Base-by-base conservation (phyloP, 2,888 invertebrate genomes). In the Drosophila setosimentum region DNA sequence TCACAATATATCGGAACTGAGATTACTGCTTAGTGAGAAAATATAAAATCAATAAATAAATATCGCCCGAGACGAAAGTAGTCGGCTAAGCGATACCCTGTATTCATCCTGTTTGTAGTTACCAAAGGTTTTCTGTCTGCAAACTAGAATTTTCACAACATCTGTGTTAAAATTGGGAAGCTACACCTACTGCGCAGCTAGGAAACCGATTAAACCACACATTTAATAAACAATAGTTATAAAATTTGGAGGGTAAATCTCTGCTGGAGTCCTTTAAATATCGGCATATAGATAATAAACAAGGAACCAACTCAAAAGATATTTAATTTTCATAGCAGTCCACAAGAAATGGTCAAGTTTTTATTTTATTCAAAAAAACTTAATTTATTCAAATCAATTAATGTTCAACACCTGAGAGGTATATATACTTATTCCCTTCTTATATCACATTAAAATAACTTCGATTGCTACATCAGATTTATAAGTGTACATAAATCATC, bases 21-120 rank as follows among this genome's bases (percentile, higher is more conserved):
- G 48, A 54, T 49, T 57, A 48, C 40, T 37, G 33, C 50, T 57
- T 51, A 35, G 24, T 49, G 50, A 40, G 24, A 21, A 42, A 63
- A 53, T 21, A 6, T 13, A 30, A 42, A 59, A 35, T 2, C 61
- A 57, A 53, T 2, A 65, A 57, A 53, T 32, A 30, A 51, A 21
- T 11, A 29, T 13, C 29, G 3, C 1, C 11, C 1, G 3, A n/a
- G 3, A 21, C 30, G 13, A 51, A 27, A 51, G 13, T 37, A 11
- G 6, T 7, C 54, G 13, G 2, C 35, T 13, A 13, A 27, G n/a
- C 13, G 18, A n/a, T 37, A 27, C 27, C 7, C 54, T 35, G 6
- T 48, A 24, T 27, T 18, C 27, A 18, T 8, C 16, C 16, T 24
- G 48, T 16, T 27, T 27, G 11, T 29, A 3, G 8, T 49, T 27